phyloP scores from a whole-genome alignment of 2,888 invertebrate genomes.

The Lysandra coridon region DNA sequence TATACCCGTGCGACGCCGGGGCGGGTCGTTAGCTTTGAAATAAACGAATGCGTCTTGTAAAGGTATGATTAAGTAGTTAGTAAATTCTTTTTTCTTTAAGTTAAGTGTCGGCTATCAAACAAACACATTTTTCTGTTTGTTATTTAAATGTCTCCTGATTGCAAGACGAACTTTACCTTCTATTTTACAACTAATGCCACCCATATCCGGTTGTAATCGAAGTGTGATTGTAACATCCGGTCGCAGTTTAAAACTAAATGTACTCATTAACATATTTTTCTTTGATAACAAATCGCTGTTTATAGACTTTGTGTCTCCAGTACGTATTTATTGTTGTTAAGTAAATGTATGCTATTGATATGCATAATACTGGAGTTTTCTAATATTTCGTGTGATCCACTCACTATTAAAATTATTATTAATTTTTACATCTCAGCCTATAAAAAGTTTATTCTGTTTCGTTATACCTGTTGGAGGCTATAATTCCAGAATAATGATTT shows the following conservation, averaged over 20 bases:
- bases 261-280: conserved; percentile 14
- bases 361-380: too few species aligned
- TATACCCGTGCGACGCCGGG: too few species aligned
- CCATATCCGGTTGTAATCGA: conserved; percentile 9
- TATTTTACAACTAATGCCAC: not conserved
- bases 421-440: too few species aligned
- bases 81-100: too few species aligned
- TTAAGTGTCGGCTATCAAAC: too few species aligned
- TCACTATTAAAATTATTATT: too few species aligned
- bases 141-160: not conserved
- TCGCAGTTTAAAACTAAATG: conserved; percentile 1
- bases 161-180: not conserved
- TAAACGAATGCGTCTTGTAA: not conserved
- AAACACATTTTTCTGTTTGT: not conserved
- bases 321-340: not conserved
- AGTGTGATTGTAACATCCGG: conserved; percentile 10
- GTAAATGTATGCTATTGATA: too few species aligned
- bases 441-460: too few species aligned
- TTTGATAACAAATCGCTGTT: conserved; percentile 1
- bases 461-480: too few species aligned
- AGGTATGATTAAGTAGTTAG: not conserved
- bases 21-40: too few species aligned
- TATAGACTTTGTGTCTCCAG: conserved; percentile 9
- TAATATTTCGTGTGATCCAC: too few species aligned
- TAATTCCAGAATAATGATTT: too few species aligned